Conservation (phyloP, 2,113 vertebrate species). For the Pygoscelis antarcticus region DNA sequence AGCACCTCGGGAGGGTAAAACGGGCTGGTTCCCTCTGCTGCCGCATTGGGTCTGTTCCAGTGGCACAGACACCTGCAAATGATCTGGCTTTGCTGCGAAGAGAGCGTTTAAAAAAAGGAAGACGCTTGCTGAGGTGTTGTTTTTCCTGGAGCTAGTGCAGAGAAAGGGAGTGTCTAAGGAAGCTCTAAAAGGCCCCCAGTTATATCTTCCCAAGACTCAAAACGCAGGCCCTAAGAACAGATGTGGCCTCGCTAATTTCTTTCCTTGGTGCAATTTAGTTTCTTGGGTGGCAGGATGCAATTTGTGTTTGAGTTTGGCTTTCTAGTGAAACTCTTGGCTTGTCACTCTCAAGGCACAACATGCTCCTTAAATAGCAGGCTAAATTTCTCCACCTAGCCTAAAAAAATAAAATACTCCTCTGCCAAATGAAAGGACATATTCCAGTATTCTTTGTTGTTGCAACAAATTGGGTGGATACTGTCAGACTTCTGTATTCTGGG, state of each 20-base stretch:
- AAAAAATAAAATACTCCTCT: conserved; percentile 17
- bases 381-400: conserved; percentile 47
- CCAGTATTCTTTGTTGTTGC: conserved; percentile 62
- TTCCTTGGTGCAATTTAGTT: not conserved
- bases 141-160: not conserved
- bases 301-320: conserved; percentile 53
- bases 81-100: accelerated
- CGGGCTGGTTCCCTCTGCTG: accelerated
- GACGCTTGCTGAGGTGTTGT: not conserved
- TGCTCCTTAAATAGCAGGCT: conserved; percentile 58
- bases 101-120: not conserved
- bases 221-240: not conserved
- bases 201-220: not conserved
- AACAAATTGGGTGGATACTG: conserved; percentile 69
- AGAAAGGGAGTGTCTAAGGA: not conserved
- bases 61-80: not conserved
- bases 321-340: conserved; percentile 49
- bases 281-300: conserved; percentile 15
- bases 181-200: accelerated
- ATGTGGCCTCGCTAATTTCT: not conserved
- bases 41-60: not conserved
- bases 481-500: conserved; percentile 67
- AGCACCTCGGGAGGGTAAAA: accelerated
- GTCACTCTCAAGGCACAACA: conserved; percentile 52
- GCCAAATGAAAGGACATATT: conserved; percentile 62